Base-by-base conservation (phyloP, 2,797 vertebrate species). In the Iguana delicatissima region DNA sequence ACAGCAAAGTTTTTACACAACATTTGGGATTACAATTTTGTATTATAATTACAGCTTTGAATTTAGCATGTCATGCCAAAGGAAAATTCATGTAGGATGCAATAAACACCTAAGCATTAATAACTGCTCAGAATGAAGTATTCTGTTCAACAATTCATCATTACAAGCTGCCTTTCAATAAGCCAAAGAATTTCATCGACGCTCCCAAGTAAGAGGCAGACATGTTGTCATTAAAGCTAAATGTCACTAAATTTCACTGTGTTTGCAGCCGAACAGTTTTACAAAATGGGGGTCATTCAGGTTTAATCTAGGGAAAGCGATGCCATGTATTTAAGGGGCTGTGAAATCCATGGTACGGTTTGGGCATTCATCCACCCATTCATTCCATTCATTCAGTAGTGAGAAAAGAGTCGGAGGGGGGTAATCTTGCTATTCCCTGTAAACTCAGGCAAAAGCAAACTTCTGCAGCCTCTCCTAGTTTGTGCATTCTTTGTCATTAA, bases 1-100 rank as follows among this genome's bases (percentile, higher is more conserved):
- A 94, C 89, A 94, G 95, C 93, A 95, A 95, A 83, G 6, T 94
- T 89, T 93, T 89, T 29, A 93, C 93, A 92, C 95, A 93, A 96
- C 95, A 94, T 91, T 90, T 89, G 92, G 95, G 96, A 94, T 95
- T 94, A 94, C 86, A 92, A 72, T 59, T 92, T 95, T 90, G 24
- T 46, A 89, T 90, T 94, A 92, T 95, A 96, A 94, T 92, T 94
- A 92, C 91, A 82, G 84, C 91, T 95, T 95, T 90, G 91, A 92
- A 94, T 95, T 95, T 89, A 86, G 94, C 52, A 89, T 89, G 90
- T 89, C 74, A 91, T 92, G 93, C 94, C 96, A 96, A 93, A 95
- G 96, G 92, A 92, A 95, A 95, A 95, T 95, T 95, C 95, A 89
- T 93, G 94, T 88, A 91, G 88, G 92, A 90, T 93, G 94, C 91